Evolutionary conservation across 2,797 vertebrate genomes (phyloP), one percentile per base, ranked within the genome.

Genomic region (Paedocypris micromegethes): DNA sequence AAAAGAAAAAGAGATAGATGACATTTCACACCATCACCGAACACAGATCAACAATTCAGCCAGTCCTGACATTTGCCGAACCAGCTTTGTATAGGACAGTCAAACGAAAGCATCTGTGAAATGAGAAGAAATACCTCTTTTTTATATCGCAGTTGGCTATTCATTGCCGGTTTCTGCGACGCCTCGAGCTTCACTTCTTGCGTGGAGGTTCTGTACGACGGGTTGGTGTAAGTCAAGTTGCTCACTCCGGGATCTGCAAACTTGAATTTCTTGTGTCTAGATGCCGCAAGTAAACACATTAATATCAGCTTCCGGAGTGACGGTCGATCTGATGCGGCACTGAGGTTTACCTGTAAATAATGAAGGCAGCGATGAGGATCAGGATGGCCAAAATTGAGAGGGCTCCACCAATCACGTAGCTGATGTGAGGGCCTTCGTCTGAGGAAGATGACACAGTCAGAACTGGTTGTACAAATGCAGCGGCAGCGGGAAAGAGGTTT

Each of bases 171-270:
- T 79, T 97, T 96, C 42, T 95, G 95, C 39, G 91, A 82, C 0
- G 93, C 88, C 86, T 98, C 97, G 2, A 99, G 96, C 86, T 98
- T 98, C 58, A 98, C 96, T 75, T 98, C 96, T 75, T 99, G 97
- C 0, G 96, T 98, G 45, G 97, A 98, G 0, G 95, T 97, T 51
- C 95, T 87, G 75, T 99, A 98, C 0, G 95, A 98, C 5, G 97
- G 96, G 78, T 99, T 99, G 81, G 94, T 98, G 85, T 99, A 98
- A 8, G 96, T 98, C 67, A 99, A 85, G 79, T 96, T 98, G 68
- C 93, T 93, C 84, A 98, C 84, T 23, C 90, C 91, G 1, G 94
- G 90, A 62, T 98, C 97, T 0, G 93, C 92, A 73, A 97, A 93
- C 88, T 98, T 98, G 1, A 92, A 92, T 68, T 94, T 96, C 82